Base-by-base conservation (phyloP, 2,888 invertebrate species). In the Mesorhabditis sp. region DNA sequence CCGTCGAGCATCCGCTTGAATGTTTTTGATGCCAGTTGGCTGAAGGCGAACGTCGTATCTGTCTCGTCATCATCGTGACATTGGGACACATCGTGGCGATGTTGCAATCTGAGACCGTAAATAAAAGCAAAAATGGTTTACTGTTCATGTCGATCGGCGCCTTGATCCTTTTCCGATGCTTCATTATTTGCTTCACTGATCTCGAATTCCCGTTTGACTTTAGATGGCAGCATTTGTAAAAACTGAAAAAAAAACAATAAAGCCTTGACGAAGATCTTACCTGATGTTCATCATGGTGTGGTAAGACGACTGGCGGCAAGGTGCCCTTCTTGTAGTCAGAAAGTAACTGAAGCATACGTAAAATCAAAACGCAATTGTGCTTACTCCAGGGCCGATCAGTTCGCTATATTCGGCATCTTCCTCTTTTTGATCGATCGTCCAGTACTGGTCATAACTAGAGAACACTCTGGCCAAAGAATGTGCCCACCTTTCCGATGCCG, bases 371-470 rank as follows among this genome's bases (percentile, higher is more conserved):
- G 28, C 28, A 28, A 28, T 28, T 28, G 28, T 28, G 28, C 58
- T n/a, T 50, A 50, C 58, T 13, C 58, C n/a, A n/a, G 58, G 10
- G n/a, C 58, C 58, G 10, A 50, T 50, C 7, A 50, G 7, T n/a
- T 50, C 58, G 58, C n/a, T 50, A 10, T 13, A 13, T 50, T 50
- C 58, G 10, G 58, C n/a, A 50, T 50, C 58, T 50, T 50, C 58
- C n/a, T 50, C 58, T n/a, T 10, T n/a, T 50, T 50, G 58, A 50
- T 50, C 58, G n/a, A 50, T 50, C n/a, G 58, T n/a, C 58, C 58
- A 50, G n/a, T 13, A 50, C n/a, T 50, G 58, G 58, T 50, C 58
- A 50, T 50, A 50, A 50, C 58, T 50, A 50, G n/a, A n/a, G n/a
- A 13, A n/a, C 58, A 50, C 58, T 50, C n/a, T 50, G n/a, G 28